Base-by-base conservation (phyloP, 37 sponge, comb jelly and placozoan genomes). In the Chondrilla cf. caribensis region DNA sequence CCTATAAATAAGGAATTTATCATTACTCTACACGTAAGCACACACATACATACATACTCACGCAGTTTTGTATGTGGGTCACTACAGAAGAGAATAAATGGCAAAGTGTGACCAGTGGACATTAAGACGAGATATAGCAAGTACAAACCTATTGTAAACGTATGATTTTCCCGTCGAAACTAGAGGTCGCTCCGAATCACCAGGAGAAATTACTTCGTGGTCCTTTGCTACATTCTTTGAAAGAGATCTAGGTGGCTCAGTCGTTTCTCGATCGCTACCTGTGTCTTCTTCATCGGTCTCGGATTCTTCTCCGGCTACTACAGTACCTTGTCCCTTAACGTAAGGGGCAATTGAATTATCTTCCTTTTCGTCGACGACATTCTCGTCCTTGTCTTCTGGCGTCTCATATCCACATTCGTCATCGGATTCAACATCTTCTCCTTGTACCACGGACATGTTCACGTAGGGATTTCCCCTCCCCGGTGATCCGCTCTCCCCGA, bases 401-500 rank as follows among this genome's bases (percentile, higher is more conserved):
- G 44, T 73, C 25, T 73, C 76, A 4, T 67, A 67, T 1, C 35
- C 68, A 51, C 87, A 84, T 58, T 91, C 92, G 77, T 91, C 88
- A 28, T 87, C 88, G 51, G 86, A 85, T 65, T 91, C 92, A 21
- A 60, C 78, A 58, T 91, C 92, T 68, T 91, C 92, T 33, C 92
- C 92, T 62, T 58, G 82, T 3, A 91, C 88, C 8, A 87, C 36
- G 22, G 92, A 80, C 88, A 82, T 84, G 0, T 43, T 60, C 24
- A n/a, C n/a, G n/a, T n/a, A n/a, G n/a, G n/a, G n/a, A n/a, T n/a
- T n/a, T n/a, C n/a, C n/a, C n/a, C n/a, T n/a, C n/a, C n/a, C n/a
- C n/a, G n/a, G n/a, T n/a, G n/a, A n/a, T n/a, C n/a, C n/a, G n/a
- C n/a, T n/a, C n/a, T n/a, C n/a, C n/a, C n/a, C n/a, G n/a, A n/a